These are phyloP conservation scores for Asteroscopus sphinx DNA, from an alignment of 2,888 invertebrate species.

Conservation along the genomic window DNA sequence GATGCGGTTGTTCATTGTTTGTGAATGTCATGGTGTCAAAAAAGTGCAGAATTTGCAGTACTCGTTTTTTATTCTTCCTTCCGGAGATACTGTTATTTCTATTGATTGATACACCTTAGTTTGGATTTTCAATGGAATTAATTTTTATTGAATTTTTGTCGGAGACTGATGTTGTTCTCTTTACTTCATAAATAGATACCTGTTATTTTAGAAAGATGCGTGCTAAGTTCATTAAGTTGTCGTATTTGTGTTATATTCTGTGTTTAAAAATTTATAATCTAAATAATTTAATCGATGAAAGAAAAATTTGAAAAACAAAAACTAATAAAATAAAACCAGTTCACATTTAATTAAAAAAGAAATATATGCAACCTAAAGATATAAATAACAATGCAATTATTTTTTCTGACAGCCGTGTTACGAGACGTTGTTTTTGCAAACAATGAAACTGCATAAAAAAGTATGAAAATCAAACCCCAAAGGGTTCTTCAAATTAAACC, in stretches of 20 bases:
- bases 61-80: constrained; percentile 35
- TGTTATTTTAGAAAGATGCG: not conserved
- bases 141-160: constrained; percentile 17
- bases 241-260: too few relatives aligned
- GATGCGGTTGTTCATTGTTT: constrained; percentile 84
- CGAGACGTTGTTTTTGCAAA: constrained; percentile 87
- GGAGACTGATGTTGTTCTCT: not conserved
- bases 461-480: constrained; percentile 86
- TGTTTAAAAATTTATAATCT: not conserved
- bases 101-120: constrained; percentile 35
- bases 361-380: constrained; percentile 72
- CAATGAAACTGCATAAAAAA: constrained; percentile 75
- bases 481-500: constrained; percentile 89
- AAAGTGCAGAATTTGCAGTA: constrained; percentile 64
- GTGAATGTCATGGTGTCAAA: constrained; percentile 69
- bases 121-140: constrained; percentile 25
- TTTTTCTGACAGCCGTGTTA: constrained; percentile 88
- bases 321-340: not conserved
- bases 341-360: constrained; percentile 41
- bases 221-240: not conserved
- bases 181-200: not conserved
- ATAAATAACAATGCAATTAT: constrained; percentile 87
- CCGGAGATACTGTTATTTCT: constrained; percentile 36
- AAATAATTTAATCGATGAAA: not conserved
- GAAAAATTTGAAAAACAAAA: not conserved